Percentiles rank a stretch among this genome's conserved stretches.
Conservation (phyloP, 35 echinoderm and acorn worm genomes). For the Chiridota heheva region DNA sequence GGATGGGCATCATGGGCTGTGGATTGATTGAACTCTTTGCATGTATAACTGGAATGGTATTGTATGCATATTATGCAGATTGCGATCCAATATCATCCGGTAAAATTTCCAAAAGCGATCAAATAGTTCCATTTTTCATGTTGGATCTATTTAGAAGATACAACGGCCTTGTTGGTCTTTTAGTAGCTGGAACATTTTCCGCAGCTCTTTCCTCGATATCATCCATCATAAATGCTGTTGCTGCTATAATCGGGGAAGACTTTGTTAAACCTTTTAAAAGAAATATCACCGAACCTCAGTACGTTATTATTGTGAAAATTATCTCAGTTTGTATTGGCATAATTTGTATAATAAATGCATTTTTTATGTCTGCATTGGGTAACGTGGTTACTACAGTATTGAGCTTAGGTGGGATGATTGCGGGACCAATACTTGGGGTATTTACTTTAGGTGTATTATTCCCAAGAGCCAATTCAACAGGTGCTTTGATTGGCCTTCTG, state of each 20-base stretch:
- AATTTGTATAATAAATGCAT: not conserved
- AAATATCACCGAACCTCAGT: not conserved
- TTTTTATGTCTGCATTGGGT: constrained; percentile 14
- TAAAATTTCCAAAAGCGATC: constrained; percentile 4
- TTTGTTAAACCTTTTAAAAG: constrained; percentile 7
- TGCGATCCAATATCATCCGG: constrained; percentile 38
- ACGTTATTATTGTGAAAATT: constrained; percentile 14
- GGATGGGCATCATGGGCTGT: constrained; percentile 30
- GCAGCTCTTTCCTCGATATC: constrained; percentile 27
- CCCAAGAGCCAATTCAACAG: constrained; percentile 10
- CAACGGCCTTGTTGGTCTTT: constrained; percentile 11
- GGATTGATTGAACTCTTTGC: constrained; percentile 29
- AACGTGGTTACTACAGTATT: constrained; percentile 19
- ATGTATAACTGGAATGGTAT: constrained; percentile 35
- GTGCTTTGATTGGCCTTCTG: constrained; percentile 16
- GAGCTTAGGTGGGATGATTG: constrained; percentile 34
- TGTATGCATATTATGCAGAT: constrained; percentile 35
- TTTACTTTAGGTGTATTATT: constrained; percentile 20
- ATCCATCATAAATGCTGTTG: constrained; percentile 22
- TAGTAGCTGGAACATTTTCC: constrained; percentile 27
- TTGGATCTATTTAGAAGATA: constrained; percentile 34
- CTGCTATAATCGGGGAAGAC: constrained; percentile 23
- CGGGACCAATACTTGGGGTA: constrained; percentile 22
- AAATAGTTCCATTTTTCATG: constrained; percentile 8
- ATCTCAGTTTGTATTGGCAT: constrained; percentile 17